These are phyloP conservation scores for human DNA, from an alignment of 2,113 vertebrate genomes.

Conservation along the genomic window GRCh38 chr9:118440501-118441000, in stretches of 20 bases:
- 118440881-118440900: background rate
- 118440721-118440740: background rate
- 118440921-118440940: background rate
- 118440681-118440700: slow-evolving; percentile 18
- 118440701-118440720: slow-evolving; percentile 41
- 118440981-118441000: background rate
- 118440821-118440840: background rate
- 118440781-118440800: background rate
- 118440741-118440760: background rate
- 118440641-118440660: slow-evolving; percentile 34
- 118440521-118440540: background rate
- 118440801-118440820: background rate
- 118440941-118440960: background rate
- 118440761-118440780: background rate
- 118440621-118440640: background rate
- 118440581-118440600: background rate
- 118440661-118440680: background rate
- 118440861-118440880: background rate
- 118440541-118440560: background rate
- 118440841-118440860: background rate
- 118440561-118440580: background rate
- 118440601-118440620: background rate
- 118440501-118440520: background rate
- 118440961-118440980: background rate
- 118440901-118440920: background rate